These are phyloP conservation scores for Drosophila leontia DNA, from an alignment of 1,140 invertebrate species.

Conservation along the genomic window DNA sequence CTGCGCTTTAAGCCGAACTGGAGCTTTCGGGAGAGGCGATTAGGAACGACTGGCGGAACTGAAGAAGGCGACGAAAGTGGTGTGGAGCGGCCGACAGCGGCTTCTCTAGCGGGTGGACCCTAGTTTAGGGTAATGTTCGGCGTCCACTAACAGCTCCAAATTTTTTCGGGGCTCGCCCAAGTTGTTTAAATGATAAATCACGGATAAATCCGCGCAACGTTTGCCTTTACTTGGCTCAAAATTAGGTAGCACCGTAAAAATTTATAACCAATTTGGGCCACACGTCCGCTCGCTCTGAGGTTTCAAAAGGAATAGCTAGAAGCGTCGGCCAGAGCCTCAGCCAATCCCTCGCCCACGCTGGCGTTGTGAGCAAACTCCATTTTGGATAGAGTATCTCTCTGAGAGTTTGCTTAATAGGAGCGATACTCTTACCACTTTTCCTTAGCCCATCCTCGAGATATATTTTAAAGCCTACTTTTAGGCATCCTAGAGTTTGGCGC, in stretches of 20 bases:
- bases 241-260: too few species aligned
- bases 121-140: too few species aligned
- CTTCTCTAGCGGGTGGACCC: neutral
- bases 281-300: neutral
- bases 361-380: conserved; percentile 1
- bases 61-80: neutral
- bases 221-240: neutral
- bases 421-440: neutral
- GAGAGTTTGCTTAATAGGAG: neutral
- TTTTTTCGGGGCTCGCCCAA: neutral
- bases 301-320: too few species aligned
- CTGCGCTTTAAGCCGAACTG: too few species aligned
- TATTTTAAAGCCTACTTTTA: neutral
- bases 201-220: too few species aligned
- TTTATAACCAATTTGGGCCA: too few species aligned
- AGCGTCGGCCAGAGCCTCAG: neutral
- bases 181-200: neutral
- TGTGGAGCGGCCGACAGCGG: neutral
- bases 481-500: neutral
- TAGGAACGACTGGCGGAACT: neutral
- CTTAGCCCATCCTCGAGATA: neutral
- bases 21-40: neutral
- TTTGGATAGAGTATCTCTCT: neutral
- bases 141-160: neutral
- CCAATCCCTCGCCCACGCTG: neutral